Evolutionary conservation across 2,888 invertebrate genomes (phyloP).

Genomic region (Ormyrus labotus): DNA sequence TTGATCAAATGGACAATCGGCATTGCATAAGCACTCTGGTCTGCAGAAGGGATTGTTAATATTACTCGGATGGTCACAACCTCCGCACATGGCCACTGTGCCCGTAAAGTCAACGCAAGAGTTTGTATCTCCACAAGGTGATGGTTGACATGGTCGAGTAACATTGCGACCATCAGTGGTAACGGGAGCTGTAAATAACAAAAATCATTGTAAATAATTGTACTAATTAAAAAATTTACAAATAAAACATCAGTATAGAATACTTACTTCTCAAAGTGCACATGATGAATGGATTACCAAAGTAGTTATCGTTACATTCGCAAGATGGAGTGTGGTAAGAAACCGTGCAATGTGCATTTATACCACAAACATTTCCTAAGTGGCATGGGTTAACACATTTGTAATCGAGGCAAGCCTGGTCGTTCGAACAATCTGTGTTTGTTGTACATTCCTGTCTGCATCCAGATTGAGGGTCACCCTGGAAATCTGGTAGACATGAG

Average conservation of each 20-base stretch:
- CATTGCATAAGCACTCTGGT: constrained; percentile 89
- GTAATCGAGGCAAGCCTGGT: constrained; percentile 86
- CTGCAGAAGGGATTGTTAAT: constrained; percentile 85
- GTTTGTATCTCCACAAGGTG: constrained; percentile 84
- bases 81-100: constrained; percentile 87
- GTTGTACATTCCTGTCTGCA: constrained; percentile 89
- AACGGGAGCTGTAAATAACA: constrained; percentile 59
- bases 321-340: constrained; percentile 90
- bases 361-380: constrained; percentile 85
- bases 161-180: constrained; percentile 75
- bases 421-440: constrained; percentile 87
- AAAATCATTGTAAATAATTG: neutral
- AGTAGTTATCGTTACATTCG: constrained; percentile 85
- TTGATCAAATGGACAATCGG: constrained; percentile 87
- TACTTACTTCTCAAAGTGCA: constrained; percentile 80
- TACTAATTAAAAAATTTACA: constrained; percentile 10
- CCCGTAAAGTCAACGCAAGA: constrained; percentile 84
- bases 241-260: neutral
- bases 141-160: constrained; percentile 85
- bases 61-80: constrained; percentile 84
- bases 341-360: constrained; percentile 87
- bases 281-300: constrained; percentile 88
- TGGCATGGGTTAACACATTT: constrained; percentile 86
- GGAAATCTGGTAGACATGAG: constrained; percentile 85
- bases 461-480: constrained; percentile 87